Base-by-base conservation (phyloP, 1,140 invertebrate genomes). In the Philopotamus ludificatus region DNA sequence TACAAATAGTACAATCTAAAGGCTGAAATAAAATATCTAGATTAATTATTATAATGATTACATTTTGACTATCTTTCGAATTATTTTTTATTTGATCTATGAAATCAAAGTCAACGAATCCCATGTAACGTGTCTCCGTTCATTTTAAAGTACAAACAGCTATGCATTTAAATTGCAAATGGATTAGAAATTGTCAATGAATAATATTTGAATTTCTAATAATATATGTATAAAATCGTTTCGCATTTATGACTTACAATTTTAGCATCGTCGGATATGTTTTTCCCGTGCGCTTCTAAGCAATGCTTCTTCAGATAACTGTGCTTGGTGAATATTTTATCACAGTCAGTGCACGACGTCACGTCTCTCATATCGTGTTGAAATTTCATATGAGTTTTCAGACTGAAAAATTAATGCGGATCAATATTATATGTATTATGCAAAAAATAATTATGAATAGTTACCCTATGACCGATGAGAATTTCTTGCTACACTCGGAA, bases 371-470 rank as follows among this genome's bases (percentile, higher is more conserved):
- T 10, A 15, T 9, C 9, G 18, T 68, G 66, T 41, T 21, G 49
- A n/a, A 41, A 60, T 60, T 60, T 64, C 42, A 68, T 25, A 60
- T 68, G 66, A n/a, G 20, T 22, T 16, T 21, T 64, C 10, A 68
- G 28, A 10, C 66, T 61, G 23, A 12, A 65, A 65, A 54, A 55
- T 45, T 18, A 60, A 3, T 9, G 16, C 9, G 7, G 8, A 42
- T 28, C 18, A 26, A 4, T 20, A 4, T 39, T 16, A 34, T 15
- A 7, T 57, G 39, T 23, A 18, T 16, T 18, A 18, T 26, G 1
- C 18, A 15, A 41, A 9, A 58, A 22, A 58, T 39, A 4, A 21
- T 26, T 41, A 57, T 26, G 12, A 18, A n/a, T 47, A 60, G 22
- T 34, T 58, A 58, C 55, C 42, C 57, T 16, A 47, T 25, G 4